Base-by-base conservation (phyloP, 2,797 vertebrate species). In the Morus bassanus region DNA sequence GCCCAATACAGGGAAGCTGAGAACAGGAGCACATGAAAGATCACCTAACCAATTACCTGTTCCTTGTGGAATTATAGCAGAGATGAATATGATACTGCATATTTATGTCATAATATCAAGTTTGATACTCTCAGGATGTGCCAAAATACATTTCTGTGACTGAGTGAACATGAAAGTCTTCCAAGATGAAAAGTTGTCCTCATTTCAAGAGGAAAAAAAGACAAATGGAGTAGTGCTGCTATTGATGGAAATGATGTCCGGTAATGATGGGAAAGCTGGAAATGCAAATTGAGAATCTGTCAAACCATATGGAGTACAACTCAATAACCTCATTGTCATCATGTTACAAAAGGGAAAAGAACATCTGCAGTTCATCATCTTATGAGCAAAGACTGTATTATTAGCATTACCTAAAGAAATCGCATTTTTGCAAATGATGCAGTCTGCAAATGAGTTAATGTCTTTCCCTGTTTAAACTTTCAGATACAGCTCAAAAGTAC, bases 101-200 rank as follows among this genome's bases (percentile, higher is more conserved):
- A 80, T 80, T 88, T 70, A 83, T 79, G 31, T 53, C 50, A 53
- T 70, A 67, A 75, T 21, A 68, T 30, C n/a, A 61, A 89, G 37
- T 63, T 41, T 79, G 63, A 87, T 85, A 48, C 59, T 85, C 78
- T 91, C 67, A 69, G 73, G n/a, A 84, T 82, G 80, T 86, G 51
- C 39, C 46, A 88, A 81, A 86, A 79, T 43, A 69, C 53, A 64
- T 77, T 72, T 65, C 33, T 45, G 25, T 74, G 60, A 80, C n/a
- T 79, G 53, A 89, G 24, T 41, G 67, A 85, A 92, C 60, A 88
- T 88, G 37, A 94, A 94, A 93, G 64, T 50, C 56, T 83, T 77
- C 43, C 39, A 61, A 85, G 78, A 89, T 91, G 84, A 91, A 95
- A 87, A 88, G 53, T 8, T 69, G 60, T 70, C 68, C 59, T 76